Evolutionary conservation across 2,797 vertebrate genomes (phyloP).

Genomic region (Meda fulgida): DNA sequence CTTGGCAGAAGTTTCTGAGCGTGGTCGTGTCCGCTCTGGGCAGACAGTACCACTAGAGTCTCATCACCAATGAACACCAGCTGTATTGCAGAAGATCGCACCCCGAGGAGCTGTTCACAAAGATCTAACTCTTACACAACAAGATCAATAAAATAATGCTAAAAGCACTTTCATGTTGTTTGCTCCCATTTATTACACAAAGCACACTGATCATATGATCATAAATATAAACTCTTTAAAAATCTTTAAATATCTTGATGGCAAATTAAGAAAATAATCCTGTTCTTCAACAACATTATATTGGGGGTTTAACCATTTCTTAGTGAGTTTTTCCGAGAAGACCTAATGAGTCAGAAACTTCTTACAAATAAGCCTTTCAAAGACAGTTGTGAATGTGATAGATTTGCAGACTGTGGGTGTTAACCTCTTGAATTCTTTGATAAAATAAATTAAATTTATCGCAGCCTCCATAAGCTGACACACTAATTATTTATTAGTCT

Average conservation of each 20-base stretch:
- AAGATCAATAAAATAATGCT: conserved; percentile 28
- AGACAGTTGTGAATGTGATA: neutral
- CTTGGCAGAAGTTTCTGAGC: conserved; percentile 78
- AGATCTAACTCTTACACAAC: neutral
- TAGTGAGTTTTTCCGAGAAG: neutral
- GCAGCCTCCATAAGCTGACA: neutral
- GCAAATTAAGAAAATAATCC: too few relatives aligned
- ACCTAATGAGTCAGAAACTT: neutral
- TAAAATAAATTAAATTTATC: conserved; percentile 18
- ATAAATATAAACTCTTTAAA: neutral
- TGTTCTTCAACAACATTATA: neutral
- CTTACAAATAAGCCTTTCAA: neutral
- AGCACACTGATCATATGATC: neutral
- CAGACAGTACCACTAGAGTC: conserved; percentile 75
- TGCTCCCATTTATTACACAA: neutral
- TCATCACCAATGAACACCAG: neutral
- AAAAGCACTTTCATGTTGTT: conserved; percentile 27
- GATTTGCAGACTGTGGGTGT: conserved; percentile 7
- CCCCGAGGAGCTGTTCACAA: neutral
- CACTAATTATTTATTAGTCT: neutral
- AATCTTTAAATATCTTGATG: too few relatives aligned
- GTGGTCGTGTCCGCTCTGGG: conserved; percentile 74
- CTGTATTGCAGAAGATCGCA: conserved; percentile 19
- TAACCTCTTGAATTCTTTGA: conserved; percentile 19
- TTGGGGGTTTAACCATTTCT: neutral